A percentile compares a stretch with the other conserved stretches of the same genome.
phyloP scores from a whole-genome alignment of 2,888 invertebrate genomes.

The Drosophila suboccidentalis region DNA sequence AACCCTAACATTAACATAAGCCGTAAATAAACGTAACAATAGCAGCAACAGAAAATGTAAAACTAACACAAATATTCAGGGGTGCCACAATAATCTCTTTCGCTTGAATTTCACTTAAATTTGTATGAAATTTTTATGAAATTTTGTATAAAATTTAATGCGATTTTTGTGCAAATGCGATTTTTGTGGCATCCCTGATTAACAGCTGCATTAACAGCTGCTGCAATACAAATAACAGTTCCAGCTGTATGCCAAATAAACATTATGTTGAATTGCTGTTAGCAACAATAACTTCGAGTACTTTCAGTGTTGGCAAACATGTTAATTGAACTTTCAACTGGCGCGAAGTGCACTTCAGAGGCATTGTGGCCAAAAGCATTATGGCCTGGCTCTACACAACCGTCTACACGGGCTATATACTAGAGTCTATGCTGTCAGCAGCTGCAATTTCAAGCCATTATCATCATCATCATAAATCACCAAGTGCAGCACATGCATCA shows the following conservation, averaged over 20 bases:
- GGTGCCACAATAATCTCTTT: too few species aligned
- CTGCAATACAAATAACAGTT: neutral
- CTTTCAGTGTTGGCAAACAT: conserved; percentile 1
- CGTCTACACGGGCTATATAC: neutral
- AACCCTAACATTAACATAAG: neutral
- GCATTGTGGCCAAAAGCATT: conserved; percentile 4
- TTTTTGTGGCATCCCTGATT: too few species aligned
- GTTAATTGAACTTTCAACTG: conserved; percentile 23
- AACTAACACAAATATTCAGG: too few species aligned
- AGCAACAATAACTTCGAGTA: neutral
- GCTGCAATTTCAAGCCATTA: conserved; percentile 58
- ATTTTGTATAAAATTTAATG: too few species aligned
- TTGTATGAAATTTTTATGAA: too few species aligned
- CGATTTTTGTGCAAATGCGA: too few species aligned
- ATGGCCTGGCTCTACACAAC: neutral
- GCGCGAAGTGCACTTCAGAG: neutral
- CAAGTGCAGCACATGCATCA: conserved; percentile 74
- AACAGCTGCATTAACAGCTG: neutral
- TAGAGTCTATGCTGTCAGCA: conserved; percentile 31
- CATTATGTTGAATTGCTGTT: neutral
- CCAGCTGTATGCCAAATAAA: neutral
- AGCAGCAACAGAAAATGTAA: neutral
- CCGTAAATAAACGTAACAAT: neutral
- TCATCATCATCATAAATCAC: conserved; percentile 76
- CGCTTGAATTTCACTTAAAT: too few species aligned